These are phyloP conservation scores for Epinephelus coioides DNA, from an alignment of 2,797 vertebrate genomes.

Conservation along the genomic window DNA sequence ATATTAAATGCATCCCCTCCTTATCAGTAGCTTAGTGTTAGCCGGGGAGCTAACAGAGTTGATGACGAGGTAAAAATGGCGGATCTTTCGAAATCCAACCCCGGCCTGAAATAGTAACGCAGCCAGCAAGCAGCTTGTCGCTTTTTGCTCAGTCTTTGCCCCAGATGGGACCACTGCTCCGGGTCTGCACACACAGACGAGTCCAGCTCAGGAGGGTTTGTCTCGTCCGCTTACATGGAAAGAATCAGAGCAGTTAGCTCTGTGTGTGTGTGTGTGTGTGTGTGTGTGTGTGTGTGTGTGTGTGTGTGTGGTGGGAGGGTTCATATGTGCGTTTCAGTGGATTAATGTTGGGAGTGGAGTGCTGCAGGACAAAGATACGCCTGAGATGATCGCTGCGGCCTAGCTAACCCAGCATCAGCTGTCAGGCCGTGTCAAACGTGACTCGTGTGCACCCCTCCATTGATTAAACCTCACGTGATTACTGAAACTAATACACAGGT, in stretches of 20 bases:
- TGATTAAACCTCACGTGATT: slow-evolving; percentile 2
- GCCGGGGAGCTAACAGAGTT: slow-evolving; percentile 80
- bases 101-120: slow-evolving; percentile 90
- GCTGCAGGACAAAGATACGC: slow-evolving; percentile 72
- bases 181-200: slow-evolving; percentile 1
- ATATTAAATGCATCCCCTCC: neutral
- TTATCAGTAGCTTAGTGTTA: slow-evolving; percentile 61
- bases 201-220: neutral
- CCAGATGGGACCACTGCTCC: neutral
- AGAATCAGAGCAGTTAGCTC: slow-evolving; percentile 3
- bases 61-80: slow-evolving; percentile 99
- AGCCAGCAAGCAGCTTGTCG: slow-evolving; percentile 49
- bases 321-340: slow-evolving; percentile 55
- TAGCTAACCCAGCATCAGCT: slow-evolving; percentile 66
- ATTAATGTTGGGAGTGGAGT: slow-evolving; percentile 63
- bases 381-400: slow-evolving; percentile 70
- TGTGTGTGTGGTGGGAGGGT: slow-evolving; percentile 27
- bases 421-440: slow-evolving; percentile 55
- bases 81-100: slow-evolving; percentile 99
- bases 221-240: neutral
- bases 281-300: neutral
- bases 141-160: slow-evolving; percentile 25
- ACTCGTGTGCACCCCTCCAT: neutral
- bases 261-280: slow-evolving; percentile 9
- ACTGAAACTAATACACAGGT: neutral